A percentile compares a stretch with the other conserved stretches of the same genome.
phyloP scores from a whole-genome alignment of 2,888 invertebrate species.

The Aphelenchoides bicaudatus region DNA sequence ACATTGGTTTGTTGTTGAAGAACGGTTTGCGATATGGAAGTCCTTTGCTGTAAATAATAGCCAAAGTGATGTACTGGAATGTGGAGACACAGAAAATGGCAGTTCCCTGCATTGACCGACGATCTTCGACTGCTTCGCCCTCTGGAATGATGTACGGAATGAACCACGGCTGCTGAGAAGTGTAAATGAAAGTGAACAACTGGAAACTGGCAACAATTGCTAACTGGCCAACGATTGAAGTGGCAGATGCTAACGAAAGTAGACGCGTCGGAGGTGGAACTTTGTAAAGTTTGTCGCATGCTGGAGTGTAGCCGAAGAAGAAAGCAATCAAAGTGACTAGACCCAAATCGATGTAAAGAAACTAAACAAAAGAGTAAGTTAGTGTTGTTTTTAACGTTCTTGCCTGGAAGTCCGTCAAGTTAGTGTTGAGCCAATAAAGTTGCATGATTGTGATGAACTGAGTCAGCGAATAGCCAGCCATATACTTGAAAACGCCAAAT shows the following conservation, averaged over 20 bases:
- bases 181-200: conserved; percentile 50
- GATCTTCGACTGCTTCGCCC: conserved; percentile 64
- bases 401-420: conserved; percentile 57
- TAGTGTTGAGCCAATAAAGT: conserved; percentile 63
- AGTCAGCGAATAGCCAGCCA: conserved; percentile 83
- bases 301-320: conserved; percentile 56
- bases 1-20: conserved; percentile 64
- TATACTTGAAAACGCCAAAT: conserved; percentile 95
- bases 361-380: conserved; percentile 61
- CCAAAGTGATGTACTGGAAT: conserved; percentile 74
- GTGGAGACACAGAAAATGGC: conserved; percentile 73
- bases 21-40: conserved; percentile 67
- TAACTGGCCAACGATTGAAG: conserved; percentile 74
- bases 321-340: conserved; percentile 65
- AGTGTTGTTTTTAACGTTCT: background rate
- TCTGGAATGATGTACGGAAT: conserved; percentile 62
- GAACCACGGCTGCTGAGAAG: conserved; percentile 48
- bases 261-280: conserved; percentile 62
- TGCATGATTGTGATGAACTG: conserved; percentile 70
- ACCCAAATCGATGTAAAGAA: conserved; percentile 65
- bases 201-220: conserved; percentile 68
- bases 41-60: conserved; percentile 76
- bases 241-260: conserved; percentile 69
- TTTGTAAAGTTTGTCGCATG: conserved; percentile 43
- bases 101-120: conserved; percentile 74